Base-by-base conservation (phyloP, 2,113 vertebrate species). In the Brachypodius melanocephalos region DNA sequence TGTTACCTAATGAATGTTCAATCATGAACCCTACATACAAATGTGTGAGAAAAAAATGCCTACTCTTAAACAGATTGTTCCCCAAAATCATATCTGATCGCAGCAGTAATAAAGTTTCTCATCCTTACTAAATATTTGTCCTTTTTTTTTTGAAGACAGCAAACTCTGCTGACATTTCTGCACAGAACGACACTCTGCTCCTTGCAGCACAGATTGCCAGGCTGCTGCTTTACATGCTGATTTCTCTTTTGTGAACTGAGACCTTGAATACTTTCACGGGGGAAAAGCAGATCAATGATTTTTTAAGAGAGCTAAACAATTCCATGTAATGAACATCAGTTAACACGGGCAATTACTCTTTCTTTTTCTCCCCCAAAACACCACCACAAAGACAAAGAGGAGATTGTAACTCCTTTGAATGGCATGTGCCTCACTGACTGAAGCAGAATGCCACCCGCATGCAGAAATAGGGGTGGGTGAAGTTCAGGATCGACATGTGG, bases 291-390 rank as follows among this genome's bases (percentile, higher is more conserved):
- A 96, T 80, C 82, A 76, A 74, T 87, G 75, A 74, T 74, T 96
- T 96, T 95, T 94, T 87, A 90, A 95, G 79, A 55, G 85, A 77
- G 78, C 79, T 74, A 52, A 95, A 95, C 91, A 93, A 95, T 96
- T 86, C 88, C 0, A 0, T 52, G 55, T 91, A 95, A 94, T 74
- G 92, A 96, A 93, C 93, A 90, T 95, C 82, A 57, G 90, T 90
- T 84, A 78, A 93, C 90, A 94, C 0, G 59, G 92, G 75, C 85
- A 94, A 96, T 96, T 96, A 95, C 82, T 59, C 74, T 74, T 83
- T 93, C 88, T 90, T 73, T 55, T 52, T 28, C 65, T 43, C 42
- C 89, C 15, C 5, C 32, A 77, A 81, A 46, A 4, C 48, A 62
- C 36, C 78, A 14, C 1, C 68, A 89, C 36, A 57, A 62, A 91